Base-by-base conservation (phyloP, 2,888 invertebrate species). In the Odiellus spinosus region DNA sequence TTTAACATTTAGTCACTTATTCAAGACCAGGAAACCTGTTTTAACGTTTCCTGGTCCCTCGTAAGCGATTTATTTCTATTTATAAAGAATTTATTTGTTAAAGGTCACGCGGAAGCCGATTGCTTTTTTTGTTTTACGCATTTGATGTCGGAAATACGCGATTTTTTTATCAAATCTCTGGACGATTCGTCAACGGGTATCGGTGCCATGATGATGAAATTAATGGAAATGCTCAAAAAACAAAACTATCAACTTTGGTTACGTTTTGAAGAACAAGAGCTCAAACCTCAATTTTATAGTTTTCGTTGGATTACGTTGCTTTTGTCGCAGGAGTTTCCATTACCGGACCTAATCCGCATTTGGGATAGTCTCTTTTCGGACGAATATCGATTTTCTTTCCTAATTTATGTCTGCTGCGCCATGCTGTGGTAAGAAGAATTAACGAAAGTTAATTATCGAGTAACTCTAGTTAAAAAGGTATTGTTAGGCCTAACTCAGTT, bases 91-190 rank as follows among this genome's bases (percentile, higher is more conserved):
- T n/a, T n/a, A n/a, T n/a, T n/a, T n/a, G n/a, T 56, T 58, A 33
- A 67, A 84, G 91, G 81, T 61, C 73, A 82, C 65, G 96, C 96
- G 0, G 98, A 98, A 65, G 86, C 95, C 0, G 98, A 98, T 64
- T 82, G 90, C 52, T 98, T 98, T 67, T 96, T 91, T 69, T 91
- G 95, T 63, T 99, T 98, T 65, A 98, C 95, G 3, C 90, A 90
- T 64, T 69, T 98, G 44, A 98, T 98, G 98, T 80, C 82, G 1
- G 96, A 96, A 70, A 93, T 96, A 52, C 74, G 96, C 21, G 96
- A 98, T 65, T 87, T 87, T 63, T 98, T 96, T 64, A 95, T 98
- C 56, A 87, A 93, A 60, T 83, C 86, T 0, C 68, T 98, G 56
- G 96, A 98, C 65, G 87, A 53, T 17, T 51, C 49, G n/a, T 59